Evolutionary conservation across 2,888 invertebrate species (phyloP), one percentile per base, ranked within the genome.

Genomic region (Aspidapion aeneum): DNA sequence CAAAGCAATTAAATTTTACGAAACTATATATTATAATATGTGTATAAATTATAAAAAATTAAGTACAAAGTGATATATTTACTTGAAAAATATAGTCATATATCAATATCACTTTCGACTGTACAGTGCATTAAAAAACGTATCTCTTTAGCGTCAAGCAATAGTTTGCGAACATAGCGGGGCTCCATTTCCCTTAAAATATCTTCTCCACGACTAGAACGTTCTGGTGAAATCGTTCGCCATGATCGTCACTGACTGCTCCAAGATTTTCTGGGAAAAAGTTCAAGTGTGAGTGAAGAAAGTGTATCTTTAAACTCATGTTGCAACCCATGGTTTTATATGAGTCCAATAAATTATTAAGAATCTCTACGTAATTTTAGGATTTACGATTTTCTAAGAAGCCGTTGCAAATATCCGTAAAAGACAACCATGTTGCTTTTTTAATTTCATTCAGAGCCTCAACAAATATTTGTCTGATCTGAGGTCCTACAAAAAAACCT

Each of bases 401-500:
- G 35, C 35, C 35, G 35, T 35, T 35, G 35, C 35, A 35, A 35
- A 35, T 35, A n/a, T n/a, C n/a, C n/a, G n/a, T n/a, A n/a, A n/a
- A n/a, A n/a, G n/a, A n/a, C n/a, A n/a, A n/a, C n/a, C n/a, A n/a
- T n/a, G n/a, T n/a, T n/a, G n/a, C n/a, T n/a, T n/a, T n/a, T n/a
- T n/a, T n/a, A n/a, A n/a, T n/a, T n/a, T n/a, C n/a, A n/a, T n/a
- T n/a, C n/a, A n/a, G n/a, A n/a, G n/a, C n/a, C n/a, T n/a, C n/a
- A n/a, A n/a, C n/a, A n/a, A n/a, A n/a, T 52, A 71, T 65, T 55
- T 68, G 57, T 60, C 65, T 67, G 52, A 73, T 72, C 67, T 73
- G 70, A 20, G 71, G 70, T 20, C 71, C 71, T 57, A 70, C 65
- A 63, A 73, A 73, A 63, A 71, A 62, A 48, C 72, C 72, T 17